phyloP scores from a whole-genome alignment of 2,888 invertebrate species.

The Eupsilia transversa region DNA sequence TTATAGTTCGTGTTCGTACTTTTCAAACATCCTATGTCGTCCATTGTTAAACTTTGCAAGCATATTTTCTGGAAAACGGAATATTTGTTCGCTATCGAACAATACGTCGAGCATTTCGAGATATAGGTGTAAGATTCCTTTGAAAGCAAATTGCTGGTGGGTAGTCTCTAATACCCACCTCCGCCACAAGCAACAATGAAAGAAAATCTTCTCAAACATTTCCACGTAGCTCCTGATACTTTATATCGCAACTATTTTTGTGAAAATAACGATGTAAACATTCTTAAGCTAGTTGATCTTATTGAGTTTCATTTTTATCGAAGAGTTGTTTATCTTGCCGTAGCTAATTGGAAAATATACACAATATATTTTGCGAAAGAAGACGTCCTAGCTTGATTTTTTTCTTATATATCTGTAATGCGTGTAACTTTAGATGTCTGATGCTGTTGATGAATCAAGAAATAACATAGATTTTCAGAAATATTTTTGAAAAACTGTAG shows the following conservation, averaged over 20 bases:
- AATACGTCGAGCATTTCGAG: background rate
- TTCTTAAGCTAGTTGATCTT: slow-evolving; percentile 47
- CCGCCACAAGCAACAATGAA: slow-evolving; percentile 12
- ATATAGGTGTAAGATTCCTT: slow-evolving; percentile 14
- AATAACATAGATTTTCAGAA: background rate
- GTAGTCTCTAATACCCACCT: slow-evolving; percentile 20
- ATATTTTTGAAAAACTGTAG: background rate
- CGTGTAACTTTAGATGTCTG: slow-evolving; percentile 19
- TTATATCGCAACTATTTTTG: slow-evolving; percentile 41
- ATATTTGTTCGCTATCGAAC: slow-evolving; percentile 5
- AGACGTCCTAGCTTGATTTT: slow-evolving; percentile 7
- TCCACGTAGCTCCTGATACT: slow-evolving; percentile 19
- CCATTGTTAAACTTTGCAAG: background rate
- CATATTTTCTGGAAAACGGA: background rate
- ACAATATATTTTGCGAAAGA: slow-evolving; percentile 33
- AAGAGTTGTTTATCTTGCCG: slow-evolving; percentile 41
- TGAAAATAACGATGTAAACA: slow-evolving; percentile 45
- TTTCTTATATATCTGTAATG: slow-evolving; percentile 7
- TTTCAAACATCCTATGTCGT: background rate
- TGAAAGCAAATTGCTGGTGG: background rate
- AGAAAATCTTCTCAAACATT: slow-evolving; percentile 14
- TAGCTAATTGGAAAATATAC: slow-evolving; percentile 51
- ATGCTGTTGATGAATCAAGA: slow-evolving; percentile 3
- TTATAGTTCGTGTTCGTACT: background rate
- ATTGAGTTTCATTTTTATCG: slow-evolving; percentile 41